Conservation (phyloP, 2,797 vertebrate genomes). For the Parauchenoglanis punctatus region DNA sequence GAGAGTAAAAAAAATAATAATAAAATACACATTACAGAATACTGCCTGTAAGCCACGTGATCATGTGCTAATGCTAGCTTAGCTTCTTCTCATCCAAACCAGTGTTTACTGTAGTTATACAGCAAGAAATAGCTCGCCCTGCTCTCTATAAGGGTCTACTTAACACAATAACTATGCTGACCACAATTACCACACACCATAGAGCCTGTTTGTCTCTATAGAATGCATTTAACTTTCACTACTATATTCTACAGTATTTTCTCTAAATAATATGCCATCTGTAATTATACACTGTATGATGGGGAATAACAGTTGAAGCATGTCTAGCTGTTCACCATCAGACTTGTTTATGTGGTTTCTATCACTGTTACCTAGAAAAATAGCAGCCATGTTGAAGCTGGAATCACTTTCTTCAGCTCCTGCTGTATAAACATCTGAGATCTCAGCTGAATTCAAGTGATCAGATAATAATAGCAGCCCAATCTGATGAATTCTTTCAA, state of each 20-base stretch:
- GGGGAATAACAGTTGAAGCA: not conserved
- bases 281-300: not conserved
- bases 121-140: not conserved
- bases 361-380: not conserved
- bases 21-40: not conserved
- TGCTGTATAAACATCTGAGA: not conserved
- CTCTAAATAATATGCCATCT: not conserved
- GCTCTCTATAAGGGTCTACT: not conserved
- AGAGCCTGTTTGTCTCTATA: not conserved
- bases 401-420: not conserved
- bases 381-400: not conserved
- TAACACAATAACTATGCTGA: not conserved
- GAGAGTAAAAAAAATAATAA: not conserved
- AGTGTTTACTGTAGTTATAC: not conserved
- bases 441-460: not conserved
- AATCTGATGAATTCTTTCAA: not conserved
- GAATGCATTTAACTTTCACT: not conserved
- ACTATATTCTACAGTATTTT: not conserved
- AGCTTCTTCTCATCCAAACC: not conserved
- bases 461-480: not conserved
- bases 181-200: constrained; percentile 1
- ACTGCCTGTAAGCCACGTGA: not conserved
- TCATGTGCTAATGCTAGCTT: not conserved
- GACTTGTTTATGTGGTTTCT: not conserved
- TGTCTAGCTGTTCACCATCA: not conserved